Evolutionary conservation across 2,113 vertebrate species (phyloP).

Genomic region (Eleginops maclovinus): DNA sequence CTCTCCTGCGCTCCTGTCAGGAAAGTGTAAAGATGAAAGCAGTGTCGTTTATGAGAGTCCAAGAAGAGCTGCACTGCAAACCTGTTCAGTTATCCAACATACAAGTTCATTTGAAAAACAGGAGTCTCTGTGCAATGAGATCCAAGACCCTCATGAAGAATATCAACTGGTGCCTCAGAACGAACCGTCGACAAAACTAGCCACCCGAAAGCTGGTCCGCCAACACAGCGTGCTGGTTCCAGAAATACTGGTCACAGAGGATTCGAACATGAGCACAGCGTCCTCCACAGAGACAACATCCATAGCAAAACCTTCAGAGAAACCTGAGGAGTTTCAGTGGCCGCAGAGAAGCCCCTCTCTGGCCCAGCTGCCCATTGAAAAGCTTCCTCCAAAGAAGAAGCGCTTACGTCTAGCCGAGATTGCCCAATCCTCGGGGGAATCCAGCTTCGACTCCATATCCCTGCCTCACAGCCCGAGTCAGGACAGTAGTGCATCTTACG

Average conservation of each 20-base stretch:
- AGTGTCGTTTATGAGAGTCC: constrained; percentile 32
- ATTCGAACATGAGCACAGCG: constrained; percentile 85
- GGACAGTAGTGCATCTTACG: constrained; percentile 89
- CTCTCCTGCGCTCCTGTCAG: constrained; percentile 79
- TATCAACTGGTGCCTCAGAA: constrained; percentile 63
- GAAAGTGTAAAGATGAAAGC: constrained; percentile 51
- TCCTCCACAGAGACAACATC: constrained; percentile 68
- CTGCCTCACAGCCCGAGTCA: constrained; percentile 91
- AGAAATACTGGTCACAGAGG: constrained; percentile 93
- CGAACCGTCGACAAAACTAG: constrained; percentile 59
- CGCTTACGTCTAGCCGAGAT: constrained; percentile 92
- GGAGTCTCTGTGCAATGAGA: constrained; percentile 84
- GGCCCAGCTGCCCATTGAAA: constrained; percentile 95
- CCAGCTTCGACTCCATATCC: constrained; percentile 92
- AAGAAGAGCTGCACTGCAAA: constrained; percentile 82
- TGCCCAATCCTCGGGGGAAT: constrained; percentile 93
- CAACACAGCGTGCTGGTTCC: constrained; percentile 94
- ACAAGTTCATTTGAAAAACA: constrained; percentile 96
- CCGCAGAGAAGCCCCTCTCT: constrained; percentile 94
- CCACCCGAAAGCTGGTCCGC: constrained; percentile 86
- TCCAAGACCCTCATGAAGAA: constrained; percentile 72
- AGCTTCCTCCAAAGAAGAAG: constrained; percentile 97
- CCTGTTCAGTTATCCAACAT: constrained; percentile 97
- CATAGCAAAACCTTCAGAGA: constrained; percentile 85
- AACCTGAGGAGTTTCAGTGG: constrained; percentile 94